Conservation (phyloP, 2,113 vertebrate species). For the Notarius lentiginosus region DNA sequence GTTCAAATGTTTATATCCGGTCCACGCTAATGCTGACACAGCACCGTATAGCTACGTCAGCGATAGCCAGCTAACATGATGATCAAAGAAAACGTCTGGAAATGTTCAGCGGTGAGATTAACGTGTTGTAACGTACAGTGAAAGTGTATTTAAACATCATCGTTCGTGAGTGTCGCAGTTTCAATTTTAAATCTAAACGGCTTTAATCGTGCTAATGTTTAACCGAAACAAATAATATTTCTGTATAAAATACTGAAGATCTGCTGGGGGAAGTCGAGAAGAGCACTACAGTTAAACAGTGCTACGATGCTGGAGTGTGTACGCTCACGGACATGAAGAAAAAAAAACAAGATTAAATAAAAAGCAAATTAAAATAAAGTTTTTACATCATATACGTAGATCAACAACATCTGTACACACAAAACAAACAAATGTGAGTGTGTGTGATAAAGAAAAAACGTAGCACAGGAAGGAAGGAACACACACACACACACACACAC, state of each 20-base stretch:
- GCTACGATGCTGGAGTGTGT: neutral
- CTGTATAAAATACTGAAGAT: neutral
- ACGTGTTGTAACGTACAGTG: neutral
- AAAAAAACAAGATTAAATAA: slow-evolving; percentile 5
- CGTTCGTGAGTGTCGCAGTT: neutral
- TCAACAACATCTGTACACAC: neutral
- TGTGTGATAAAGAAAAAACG: neutral
- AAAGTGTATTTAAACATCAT: neutral
- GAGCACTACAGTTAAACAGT: neutral
- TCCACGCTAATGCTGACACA: neutral
- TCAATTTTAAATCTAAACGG: no score
- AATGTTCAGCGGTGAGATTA: neutral
- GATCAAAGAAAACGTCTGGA: neutral
- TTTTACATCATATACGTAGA: neutral
- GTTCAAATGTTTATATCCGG: neutral
- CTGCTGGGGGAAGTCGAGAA: neutral
- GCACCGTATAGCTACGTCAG: no score
- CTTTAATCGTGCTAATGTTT: neutral
- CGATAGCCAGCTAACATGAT: neutral
- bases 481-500: slow-evolving; percentile 21
- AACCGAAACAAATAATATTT: neutral
- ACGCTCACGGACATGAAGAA: neutral
- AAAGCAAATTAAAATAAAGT: neutral
- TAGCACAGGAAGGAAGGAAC: neutral
- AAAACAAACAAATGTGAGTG: neutral